A percentile compares a stretch with the other conserved stretches of the same genome.
Conservation (phyloP, 2,888 invertebrate species). For the Athalia circularis region DNA sequence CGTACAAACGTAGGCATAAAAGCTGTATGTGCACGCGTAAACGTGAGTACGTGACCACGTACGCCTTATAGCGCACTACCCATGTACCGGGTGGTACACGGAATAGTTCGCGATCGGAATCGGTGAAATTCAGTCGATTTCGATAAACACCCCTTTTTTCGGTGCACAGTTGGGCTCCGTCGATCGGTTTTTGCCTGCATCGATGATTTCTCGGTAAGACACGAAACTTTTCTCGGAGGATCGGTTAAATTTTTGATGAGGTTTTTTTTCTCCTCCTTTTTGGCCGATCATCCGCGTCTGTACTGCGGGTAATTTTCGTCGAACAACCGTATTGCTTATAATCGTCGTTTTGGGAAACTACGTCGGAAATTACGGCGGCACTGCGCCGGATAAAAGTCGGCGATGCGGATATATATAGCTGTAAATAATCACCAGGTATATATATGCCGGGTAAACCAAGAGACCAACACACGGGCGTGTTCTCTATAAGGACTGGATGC, state of each 20-base stretch:
- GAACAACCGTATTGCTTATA: background rate
- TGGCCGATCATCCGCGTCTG: too few species aligned
- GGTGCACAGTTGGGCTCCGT: too few species aligned
- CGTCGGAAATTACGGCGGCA: too few species aligned
- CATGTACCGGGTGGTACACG: background rate
- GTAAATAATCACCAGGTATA: slow-evolving; percentile 32
- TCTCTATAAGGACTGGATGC: slow-evolving; percentile 65
- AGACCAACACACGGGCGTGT: slow-evolving; percentile 43
- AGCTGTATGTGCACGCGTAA: slow-evolving; percentile 19
- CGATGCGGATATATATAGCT: background rate
- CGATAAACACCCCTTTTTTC: background rate
- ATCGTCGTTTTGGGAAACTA: background rate
- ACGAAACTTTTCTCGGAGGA: too few species aligned
- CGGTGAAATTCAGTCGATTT: background rate
- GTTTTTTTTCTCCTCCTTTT: too few species aligned
- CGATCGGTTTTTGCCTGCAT: too few species aligned
- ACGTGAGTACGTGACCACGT: slow-evolving; percentile 26
- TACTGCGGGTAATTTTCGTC: too few species aligned
- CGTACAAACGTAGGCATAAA: slow-evolving; percentile 34
- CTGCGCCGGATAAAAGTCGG: background rate
- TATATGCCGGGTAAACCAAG: slow-evolving; percentile 17
- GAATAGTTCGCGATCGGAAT: background rate
- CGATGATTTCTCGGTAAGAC: too few species aligned
- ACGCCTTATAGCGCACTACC: slow-evolving; percentile 37
- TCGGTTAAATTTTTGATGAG: too few species aligned